phyloP scores from a whole-genome alignment of 2,113 vertebrate genomes.

The Toxotes jaculatrix region DNA sequence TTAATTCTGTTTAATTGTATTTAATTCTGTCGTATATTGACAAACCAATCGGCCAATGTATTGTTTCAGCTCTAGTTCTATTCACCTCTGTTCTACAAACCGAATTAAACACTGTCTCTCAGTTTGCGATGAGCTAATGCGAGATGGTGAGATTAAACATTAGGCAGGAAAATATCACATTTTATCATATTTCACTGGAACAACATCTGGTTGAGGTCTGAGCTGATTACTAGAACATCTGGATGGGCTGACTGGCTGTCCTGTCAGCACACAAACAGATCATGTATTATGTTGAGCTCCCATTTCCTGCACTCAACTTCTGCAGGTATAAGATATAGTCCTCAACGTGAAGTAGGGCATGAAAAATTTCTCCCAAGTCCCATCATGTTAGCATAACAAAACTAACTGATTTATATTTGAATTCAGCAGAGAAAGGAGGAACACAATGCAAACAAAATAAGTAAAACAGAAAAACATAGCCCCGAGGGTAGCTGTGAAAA shows the following conservation, averaged over 20 bases:
- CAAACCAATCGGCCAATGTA: neutral
- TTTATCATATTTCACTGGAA: slow-evolving; percentile 65
- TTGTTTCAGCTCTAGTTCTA: neutral
- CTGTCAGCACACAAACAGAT: slow-evolving; percentile 52
- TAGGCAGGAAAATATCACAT: slow-evolving; percentile 53
- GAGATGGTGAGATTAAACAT: slow-evolving; percentile 49
- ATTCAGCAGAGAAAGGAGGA: neutral
- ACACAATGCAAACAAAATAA: slow-evolving; percentile 14
- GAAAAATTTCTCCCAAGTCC: neutral
- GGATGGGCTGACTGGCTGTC: slow-evolving; percentile 57
- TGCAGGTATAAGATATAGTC: neutral
- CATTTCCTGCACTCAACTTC: slow-evolving; percentile 35
- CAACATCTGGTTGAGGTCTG: slow-evolving; percentile 73
- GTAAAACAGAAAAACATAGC: slow-evolving; percentile 6
- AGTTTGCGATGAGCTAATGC: slow-evolving; percentile 50
- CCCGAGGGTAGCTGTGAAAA: slow-evolving; percentile 19
- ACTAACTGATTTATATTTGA: neutral
- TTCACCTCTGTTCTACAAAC: neutral
- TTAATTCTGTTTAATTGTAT: neutral
- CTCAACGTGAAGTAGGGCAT: neutral
- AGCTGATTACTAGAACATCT: slow-evolving; percentile 79
- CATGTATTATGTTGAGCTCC: slow-evolving; percentile 35
- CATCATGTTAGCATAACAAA: slow-evolving; percentile 21
- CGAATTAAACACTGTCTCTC: slow-evolving; percentile 1
- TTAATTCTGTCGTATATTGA: neutral